Evolutionary conservation across 2,113 vertebrate species (phyloP).

Genomic region (Asarcornis scutulata): DNA sequence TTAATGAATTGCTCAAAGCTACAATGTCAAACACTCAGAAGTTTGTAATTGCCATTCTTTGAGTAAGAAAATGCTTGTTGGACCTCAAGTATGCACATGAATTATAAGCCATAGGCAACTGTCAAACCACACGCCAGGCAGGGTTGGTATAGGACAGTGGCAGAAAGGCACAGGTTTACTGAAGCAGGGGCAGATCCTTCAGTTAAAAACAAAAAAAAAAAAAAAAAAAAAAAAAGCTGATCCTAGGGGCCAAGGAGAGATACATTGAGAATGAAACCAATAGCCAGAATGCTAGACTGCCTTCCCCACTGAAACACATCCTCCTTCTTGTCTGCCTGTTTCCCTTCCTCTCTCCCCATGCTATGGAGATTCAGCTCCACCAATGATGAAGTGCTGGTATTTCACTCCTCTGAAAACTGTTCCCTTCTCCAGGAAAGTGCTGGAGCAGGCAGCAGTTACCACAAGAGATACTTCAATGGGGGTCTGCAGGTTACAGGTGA

Average conservation of each 20-base stretch:
- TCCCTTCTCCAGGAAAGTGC: neutral
- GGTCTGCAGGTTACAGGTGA: neutral
- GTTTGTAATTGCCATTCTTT: neutral
- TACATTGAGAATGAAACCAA: neutral
- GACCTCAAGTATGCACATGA: neutral
- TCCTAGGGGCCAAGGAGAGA: neutral
- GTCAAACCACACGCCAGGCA: neutral
- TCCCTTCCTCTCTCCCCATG: neutral
- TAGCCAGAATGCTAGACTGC: neutral
- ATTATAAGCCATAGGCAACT: neutral
- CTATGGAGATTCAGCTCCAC: no score
- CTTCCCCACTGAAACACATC: neutral
- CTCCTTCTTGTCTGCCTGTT: neutral
- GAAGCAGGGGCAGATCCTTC: neutral
- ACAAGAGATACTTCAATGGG: accelerated
- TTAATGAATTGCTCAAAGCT: neutral
- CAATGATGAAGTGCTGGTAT: neutral
- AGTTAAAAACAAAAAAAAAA: neutral
- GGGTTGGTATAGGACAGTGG: neutral
- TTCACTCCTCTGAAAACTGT: neutral
- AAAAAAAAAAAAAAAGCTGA: neutral
- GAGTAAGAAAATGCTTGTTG: neutral
- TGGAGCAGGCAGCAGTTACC: neutral
- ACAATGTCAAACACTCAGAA: neutral
- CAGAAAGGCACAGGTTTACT: neutral